These are phyloP conservation scores for Pachyrhynchus sulphureomaculatus DNA, from an alignment of 1,140 invertebrate species.

Conservation along the genomic window DNA sequence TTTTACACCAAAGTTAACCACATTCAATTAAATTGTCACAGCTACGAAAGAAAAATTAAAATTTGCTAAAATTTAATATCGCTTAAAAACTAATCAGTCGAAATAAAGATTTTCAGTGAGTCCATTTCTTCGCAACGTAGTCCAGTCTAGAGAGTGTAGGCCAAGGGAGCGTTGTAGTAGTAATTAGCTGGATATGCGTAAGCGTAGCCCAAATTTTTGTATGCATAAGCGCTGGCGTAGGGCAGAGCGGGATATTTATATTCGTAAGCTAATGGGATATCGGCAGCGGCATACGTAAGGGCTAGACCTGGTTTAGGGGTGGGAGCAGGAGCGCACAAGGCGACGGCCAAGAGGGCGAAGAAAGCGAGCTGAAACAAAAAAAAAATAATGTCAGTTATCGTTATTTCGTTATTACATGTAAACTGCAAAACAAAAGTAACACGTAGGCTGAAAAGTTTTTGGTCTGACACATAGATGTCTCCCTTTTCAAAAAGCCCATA, in stretches of 20 bases:
- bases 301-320: not conserved
- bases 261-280: not conserved
- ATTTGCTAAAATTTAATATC: not conserved
- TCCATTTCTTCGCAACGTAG: constrained; percentile 8
- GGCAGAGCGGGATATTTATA: constrained; percentile 1
- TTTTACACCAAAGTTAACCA: constrained; percentile 2
- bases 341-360: constrained; percentile 10
- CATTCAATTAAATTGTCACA: not conserved
- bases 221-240: constrained; percentile 2
- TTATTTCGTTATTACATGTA: too few relatives aligned
- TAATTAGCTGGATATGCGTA: not conserved
- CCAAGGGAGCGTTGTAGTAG: not conserved
- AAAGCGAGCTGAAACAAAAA: constrained; percentile 13
- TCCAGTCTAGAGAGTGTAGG: constrained; percentile 1
- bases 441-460: too few relatives aligned
- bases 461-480: too few relatives aligned
- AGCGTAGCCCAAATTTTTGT: not conserved
- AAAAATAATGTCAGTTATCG: too few relatives aligned
- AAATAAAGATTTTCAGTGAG: not conserved
- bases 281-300: not conserved
- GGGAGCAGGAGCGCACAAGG: constrained; percentile 5
- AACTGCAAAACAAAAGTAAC: too few relatives aligned
- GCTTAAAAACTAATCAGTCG: constrained; percentile 17
- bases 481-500: too few relatives aligned
- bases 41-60: not conserved